Evolutionary conservation across 2,888 invertebrate genomes (phyloP).

Genomic region (Eupithecia tripunctaria): DNA sequence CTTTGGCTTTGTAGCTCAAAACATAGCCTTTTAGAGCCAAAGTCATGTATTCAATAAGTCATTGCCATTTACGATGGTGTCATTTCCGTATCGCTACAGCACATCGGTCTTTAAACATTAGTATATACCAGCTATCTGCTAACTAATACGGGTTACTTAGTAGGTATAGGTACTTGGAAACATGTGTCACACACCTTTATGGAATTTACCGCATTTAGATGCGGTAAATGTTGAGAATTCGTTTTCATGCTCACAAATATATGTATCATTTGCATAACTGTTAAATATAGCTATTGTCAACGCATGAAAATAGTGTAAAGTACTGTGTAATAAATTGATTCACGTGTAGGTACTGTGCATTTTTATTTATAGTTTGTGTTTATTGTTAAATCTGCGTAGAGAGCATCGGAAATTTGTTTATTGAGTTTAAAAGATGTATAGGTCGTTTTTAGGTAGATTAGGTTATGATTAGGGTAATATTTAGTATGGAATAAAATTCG

Average conservation of each 20-base stretch:
- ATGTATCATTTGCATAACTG: slow-evolving; percentile 3
- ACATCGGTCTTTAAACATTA: slow-evolving; percentile 1
- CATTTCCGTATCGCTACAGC: slow-evolving; percentile 11
- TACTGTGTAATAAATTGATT: neutral
- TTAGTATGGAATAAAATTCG: no score
- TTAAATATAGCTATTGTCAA: neutral
- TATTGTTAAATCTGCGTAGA: neutral
- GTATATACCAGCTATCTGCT: neutral
- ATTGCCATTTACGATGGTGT: neutral
- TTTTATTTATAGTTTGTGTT: neutral
- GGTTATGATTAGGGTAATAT: no score
- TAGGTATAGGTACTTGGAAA: neutral
- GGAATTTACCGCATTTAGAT: neutral
- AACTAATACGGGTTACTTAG: neutral
- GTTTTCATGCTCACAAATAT: neutral
- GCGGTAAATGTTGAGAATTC: neutral
- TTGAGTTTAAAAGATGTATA: neutral
- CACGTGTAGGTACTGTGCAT: neutral
- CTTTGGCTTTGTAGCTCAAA: neutral
- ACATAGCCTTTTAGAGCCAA: slow-evolving; percentile 16
- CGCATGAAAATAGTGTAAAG: neutral
- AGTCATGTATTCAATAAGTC: no score
- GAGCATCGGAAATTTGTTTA: neutral
- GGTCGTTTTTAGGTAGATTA: neutral
- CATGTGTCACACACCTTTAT: neutral